Base-by-base conservation (phyloP, 2,888 invertebrate genomes). In the Idaea dimidiata region DNA sequence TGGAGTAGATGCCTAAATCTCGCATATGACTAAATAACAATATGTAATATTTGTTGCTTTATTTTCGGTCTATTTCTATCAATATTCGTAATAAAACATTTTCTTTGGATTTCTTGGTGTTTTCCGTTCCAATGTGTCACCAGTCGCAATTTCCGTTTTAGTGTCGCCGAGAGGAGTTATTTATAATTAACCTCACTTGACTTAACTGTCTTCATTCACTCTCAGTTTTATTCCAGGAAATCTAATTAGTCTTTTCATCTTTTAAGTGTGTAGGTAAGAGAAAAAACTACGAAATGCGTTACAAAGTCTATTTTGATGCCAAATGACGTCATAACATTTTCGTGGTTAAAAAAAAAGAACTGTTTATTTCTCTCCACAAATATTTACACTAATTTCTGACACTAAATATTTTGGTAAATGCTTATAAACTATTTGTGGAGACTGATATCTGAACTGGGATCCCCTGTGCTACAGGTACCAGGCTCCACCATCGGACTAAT, bases 101-200 rank as follows among this genome's bases (percentile, higher is more conserved):
- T 17, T 17, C 5, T 56, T 56, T 10, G 16, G 16, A 17, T 17
- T 4, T 17, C 6, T 56, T 10, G 56, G 14, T 17, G 56, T 56
- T 56, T 17, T 56, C 18, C 18, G 43, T 8, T 5, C 54, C 3
- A 55, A 16, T 55, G 56, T 56, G 18, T 59, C 56, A 59, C 16
- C 58, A 16, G 58, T 43, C 33, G 62, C 59, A 43, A 62, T 62
- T 59, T 62, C 62, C 62, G 62, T 59, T 62, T 17, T 56, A 6
- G 57, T 43, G 56, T 59, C 59, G 54, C 17, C 57, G 55, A 55
- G 16, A 56, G 32, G 16, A 56, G 54, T 58, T 56, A 56, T 18
- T 62, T 62, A 58, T 59, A 59, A 62, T 59, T 62, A 62, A 59
- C 58, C 58, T 58, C 18, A 55, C 32, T 61, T 57, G 61, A 61